Evolutionary conservation across 2,113 vertebrate genomes (phyloP).

Genomic region (Alexandromys fortis): DNA sequence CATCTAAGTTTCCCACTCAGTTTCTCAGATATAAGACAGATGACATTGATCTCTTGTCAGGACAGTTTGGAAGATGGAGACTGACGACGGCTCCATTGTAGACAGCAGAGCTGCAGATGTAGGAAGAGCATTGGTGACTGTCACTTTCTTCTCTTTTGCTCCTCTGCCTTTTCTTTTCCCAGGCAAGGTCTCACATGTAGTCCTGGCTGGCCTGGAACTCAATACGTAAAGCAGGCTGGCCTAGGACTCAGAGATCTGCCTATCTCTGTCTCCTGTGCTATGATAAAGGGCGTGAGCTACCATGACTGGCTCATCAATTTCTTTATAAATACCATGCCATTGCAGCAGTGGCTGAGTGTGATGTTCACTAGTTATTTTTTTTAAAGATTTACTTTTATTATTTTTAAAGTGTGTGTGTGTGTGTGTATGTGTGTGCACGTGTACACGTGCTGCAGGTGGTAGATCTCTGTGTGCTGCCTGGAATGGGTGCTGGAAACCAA

Average conservation of each 20-base stretch:
- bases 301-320: not conserved
- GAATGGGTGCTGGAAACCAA: not conserved
- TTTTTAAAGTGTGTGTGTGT: not conserved
- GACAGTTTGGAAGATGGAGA: not conserved
- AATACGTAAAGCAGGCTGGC: not conserved
- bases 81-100: not conserved
- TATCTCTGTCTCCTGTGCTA: not conserved
- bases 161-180: no score
- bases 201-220: not conserved
- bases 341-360: not conserved
- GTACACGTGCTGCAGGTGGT: not conserved
- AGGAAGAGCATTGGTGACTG: not conserved
- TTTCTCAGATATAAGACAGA: not conserved
- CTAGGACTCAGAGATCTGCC: not conserved
- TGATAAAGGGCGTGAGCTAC: not conserved
- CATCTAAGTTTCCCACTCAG: not conserved
- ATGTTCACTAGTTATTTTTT: not conserved
- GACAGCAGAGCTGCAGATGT: not conserved
- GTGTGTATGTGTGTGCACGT: not conserved
- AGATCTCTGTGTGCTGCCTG: not conserved
- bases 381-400: not conserved
- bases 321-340: not conserved
- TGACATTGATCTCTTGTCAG: not conserved
- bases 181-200: not conserved
- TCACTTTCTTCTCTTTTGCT: not conserved